phyloP scores from a whole-genome alignment of 1,140 invertebrate species.

The Campoletis sonorensis region DNA sequence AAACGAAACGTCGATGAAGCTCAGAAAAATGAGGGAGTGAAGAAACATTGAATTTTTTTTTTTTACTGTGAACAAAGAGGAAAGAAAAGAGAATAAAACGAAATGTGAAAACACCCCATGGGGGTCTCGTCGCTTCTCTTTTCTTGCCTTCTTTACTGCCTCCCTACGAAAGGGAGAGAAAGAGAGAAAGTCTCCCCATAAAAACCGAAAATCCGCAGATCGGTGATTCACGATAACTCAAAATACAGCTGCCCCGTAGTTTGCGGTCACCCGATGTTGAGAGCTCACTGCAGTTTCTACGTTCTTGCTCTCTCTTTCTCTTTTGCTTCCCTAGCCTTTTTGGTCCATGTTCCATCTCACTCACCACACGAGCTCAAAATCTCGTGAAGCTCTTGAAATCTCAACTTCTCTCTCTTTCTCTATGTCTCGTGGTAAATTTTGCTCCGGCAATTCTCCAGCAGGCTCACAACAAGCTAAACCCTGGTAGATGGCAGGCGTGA shows the following conservation, averaged over 20 bases:
- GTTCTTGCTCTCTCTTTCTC: conserved; percentile 2
- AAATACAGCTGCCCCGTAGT: conserved; percentile 73
- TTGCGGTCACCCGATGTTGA: conserved; percentile 70
- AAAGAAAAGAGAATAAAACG: conserved; percentile 45
- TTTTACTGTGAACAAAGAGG: conserved; percentile 51
- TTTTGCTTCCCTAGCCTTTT: conserved; percentile 1
- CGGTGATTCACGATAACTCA: conserved; percentile 72
- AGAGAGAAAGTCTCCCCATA: conserved; percentile 49
- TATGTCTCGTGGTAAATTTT: not conserved
- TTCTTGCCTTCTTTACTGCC: conserved; percentile 36
- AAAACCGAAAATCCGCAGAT: conserved; percentile 74
- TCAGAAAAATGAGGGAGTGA: too few relatives aligned
- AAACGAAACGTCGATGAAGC: too few relatives aligned
- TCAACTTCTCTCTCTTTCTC: conserved; percentile 5
- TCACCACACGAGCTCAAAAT: conserved; percentile 21
- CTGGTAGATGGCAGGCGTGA: conserved; percentile 65
- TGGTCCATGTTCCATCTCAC: conserved; percentile 30
- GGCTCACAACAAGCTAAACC: conserved; percentile 41
- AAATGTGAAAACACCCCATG: conserved; percentile 52
- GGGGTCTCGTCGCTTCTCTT: conserved; percentile 49
- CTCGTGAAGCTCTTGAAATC: not conserved
- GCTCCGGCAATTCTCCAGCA: conserved; percentile 5
- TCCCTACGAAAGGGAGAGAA: not conserved
- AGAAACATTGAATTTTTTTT: too few relatives aligned
- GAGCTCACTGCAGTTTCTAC: conserved; percentile 55